Base-by-base conservation (phyloP, 2,888 invertebrate genomes). In the Ommatoiulus sabulosus region DNA sequence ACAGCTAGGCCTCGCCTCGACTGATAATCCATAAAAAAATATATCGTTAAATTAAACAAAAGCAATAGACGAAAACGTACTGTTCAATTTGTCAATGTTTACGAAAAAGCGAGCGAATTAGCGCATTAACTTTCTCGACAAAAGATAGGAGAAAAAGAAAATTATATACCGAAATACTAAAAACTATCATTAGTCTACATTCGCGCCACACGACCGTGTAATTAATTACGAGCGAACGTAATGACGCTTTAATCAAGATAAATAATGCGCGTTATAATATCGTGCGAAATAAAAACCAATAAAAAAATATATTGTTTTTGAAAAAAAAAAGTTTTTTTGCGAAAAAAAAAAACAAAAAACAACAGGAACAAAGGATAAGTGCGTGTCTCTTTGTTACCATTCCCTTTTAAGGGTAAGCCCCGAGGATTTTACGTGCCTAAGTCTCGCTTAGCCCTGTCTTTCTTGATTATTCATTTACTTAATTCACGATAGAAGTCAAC, bases 401-500 rank as follows among this genome's bases (percentile, higher is more conserved):
- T 57, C n/a, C 15, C 12, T 80, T 12, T 80, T 12, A 24, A 80
- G 35, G 80, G 35, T 52, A 35, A 35, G 35, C 12, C 12, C 80
- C 35, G 35, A 80, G 80, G 80, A 72, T 24, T 80, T 80, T 15
- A 35, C 80, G 24, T 35, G 80, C 35, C 80, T 80, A 80, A 80
- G 80, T 80, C 7, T 17, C 5, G n/a, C 57, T 57, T 57, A 57
- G 57, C 57, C 57, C n/a, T 80, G 80, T 80, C 80, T 80, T 35
- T 12, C 35, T 80, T 35, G 80, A 80, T 80, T 80, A 80, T 80
- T 80, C 80, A 80, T 80, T 80, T 80, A 80, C 35, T 80, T 80
- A 80, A 80, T 86, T 44, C 86, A 86, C 7, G 20, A 86, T 48
- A 86, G 44, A 44, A 86, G 48, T 44, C 86, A 86, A 44, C 86